These are phyloP conservation scores for Cyprinodon diabolis DNA, from an alignment of 2,797 vertebrate genomes.

Conservation along the genomic window DNA sequence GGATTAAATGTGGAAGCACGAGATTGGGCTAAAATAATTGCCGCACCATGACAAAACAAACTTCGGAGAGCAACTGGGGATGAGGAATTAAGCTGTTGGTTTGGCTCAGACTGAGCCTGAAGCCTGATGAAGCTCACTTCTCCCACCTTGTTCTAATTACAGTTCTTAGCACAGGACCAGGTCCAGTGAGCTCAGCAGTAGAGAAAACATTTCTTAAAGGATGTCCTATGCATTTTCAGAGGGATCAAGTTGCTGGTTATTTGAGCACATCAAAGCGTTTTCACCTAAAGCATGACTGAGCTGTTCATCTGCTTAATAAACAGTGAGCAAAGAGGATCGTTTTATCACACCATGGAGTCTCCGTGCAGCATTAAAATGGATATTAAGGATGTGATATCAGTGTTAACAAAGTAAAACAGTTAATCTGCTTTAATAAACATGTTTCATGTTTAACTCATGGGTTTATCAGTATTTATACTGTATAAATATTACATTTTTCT, in stretches of 20 bases:
- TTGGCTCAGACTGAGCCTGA: constrained; percentile 44
- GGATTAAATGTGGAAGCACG: constrained; percentile 88
- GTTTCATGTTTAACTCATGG: background rate
- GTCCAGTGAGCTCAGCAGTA: constrained; percentile 66
- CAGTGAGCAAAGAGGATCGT: constrained; percentile 3
- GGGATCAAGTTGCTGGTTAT: constrained; percentile 46
- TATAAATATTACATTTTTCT: too few species aligned
- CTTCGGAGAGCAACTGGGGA: constrained; percentile 61
- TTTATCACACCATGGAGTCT: constrained; percentile 1
- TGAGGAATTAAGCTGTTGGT: constrained; percentile 64
- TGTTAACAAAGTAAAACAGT: constrained; percentile 42
- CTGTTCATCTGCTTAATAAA: constrained; percentile 29
- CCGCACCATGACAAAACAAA: constrained; percentile 86
- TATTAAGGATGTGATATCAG: constrained; percentile 23
- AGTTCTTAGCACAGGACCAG: constrained; percentile 40
- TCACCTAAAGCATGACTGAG: constrained; percentile 29
- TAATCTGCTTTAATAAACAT: constrained; percentile 20
- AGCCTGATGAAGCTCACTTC: constrained; percentile 72
- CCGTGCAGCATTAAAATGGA: constrained; percentile 8
- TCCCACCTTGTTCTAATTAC: constrained; percentile 76
- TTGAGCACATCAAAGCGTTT: constrained; percentile 49
- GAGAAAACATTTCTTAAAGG: constrained; percentile 71
- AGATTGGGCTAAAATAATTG: constrained; percentile 82
- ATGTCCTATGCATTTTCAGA: constrained; percentile 53
- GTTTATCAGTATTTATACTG: background rate